phyloP scores from a whole-genome alignment of 2,797 vertebrate species.

The Spondyliosoma cantharus region DNA sequence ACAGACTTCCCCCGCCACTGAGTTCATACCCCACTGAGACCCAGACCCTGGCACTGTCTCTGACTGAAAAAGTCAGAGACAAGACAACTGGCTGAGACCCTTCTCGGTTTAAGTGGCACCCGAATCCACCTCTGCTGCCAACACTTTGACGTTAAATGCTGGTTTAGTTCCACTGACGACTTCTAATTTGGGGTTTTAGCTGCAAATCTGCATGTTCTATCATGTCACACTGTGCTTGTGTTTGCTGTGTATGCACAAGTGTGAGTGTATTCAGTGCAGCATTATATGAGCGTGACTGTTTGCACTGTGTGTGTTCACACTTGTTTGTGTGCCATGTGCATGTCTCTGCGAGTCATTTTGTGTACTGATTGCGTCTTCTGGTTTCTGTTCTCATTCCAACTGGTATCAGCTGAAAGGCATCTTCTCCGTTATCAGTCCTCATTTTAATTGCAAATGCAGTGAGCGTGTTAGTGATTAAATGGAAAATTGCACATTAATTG shows the following conservation, averaged over 20 bases:
- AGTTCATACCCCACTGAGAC: conserved; percentile 57
- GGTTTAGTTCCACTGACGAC: conserved; percentile 52
- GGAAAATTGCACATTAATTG: conserved; percentile 91
- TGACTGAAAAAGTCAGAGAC: conserved; percentile 62
- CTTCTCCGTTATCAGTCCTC: conserved; percentile 86
- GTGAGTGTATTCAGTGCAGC: conserved; percentile 26
- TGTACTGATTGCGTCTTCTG: conserved; percentile 82
- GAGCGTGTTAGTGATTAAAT: conserved; percentile 89
- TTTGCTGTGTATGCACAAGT: conserved; percentile 22
- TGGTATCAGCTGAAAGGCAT: conserved; percentile 89
- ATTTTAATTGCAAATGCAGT: conserved; percentile 90
- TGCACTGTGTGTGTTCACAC: conserved; percentile 53
- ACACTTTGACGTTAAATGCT: conserved; percentile 48
- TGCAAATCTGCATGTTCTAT: conserved; percentile 61
- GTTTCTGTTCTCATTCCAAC: conserved; percentile 84
- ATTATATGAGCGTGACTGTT: conserved; percentile 56
- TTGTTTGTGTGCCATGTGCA: conserved; percentile 67
- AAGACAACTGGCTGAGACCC: conserved; percentile 29
- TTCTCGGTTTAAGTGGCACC: conserved; percentile 26
- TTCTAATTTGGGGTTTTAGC: conserved; percentile 74
- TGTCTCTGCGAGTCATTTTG: conserved; percentile 75
- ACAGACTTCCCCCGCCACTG: conserved; percentile 51
- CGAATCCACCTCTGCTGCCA: conserved; percentile 24
- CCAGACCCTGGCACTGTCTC: conserved; percentile 53
- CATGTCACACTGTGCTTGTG: conserved; percentile 45